A percentile compares a stretch with the other conserved stretches of the same genome.
Evolutionary conservation across 2,797 vertebrate genomes (phyloP).

Genomic region (Otolemur crassicaudatus): DNA sequence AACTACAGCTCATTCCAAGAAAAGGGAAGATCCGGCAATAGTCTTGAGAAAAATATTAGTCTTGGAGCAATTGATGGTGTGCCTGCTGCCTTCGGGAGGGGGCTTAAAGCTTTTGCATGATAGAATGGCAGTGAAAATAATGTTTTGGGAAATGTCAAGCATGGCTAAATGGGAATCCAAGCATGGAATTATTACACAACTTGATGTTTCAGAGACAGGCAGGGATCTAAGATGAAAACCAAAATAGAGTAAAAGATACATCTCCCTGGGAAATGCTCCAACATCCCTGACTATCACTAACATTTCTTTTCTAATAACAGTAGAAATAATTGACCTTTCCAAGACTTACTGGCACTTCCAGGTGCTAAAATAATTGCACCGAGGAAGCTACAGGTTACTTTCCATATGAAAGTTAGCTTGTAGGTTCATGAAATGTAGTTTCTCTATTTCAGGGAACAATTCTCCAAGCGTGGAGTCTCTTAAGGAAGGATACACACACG

Average conservation of each 20-base stretch:
- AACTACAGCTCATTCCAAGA: neutral
- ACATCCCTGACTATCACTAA: neutral
- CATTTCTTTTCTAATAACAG: neutral
- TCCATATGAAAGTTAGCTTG: neutral
- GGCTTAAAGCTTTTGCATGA: neutral
- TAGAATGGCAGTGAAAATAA: neutral
- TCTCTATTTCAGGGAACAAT: slow-evolving; percentile 1
- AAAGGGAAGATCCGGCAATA: neutral
- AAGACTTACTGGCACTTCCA: neutral
- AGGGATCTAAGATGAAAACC: neutral
- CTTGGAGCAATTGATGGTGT: neutral
- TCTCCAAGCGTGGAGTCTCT: neutral
- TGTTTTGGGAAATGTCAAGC: slow-evolving; percentile 6
- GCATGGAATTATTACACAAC: neutral
- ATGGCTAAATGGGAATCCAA: neutral
- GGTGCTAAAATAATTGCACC: neutral
- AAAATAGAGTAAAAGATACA: neutral
- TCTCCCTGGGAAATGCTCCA: neutral
- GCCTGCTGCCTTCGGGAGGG: neutral
- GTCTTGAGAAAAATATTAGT: slow-evolving; percentile 20
- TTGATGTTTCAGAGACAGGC: neutral
- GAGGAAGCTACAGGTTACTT: neutral
- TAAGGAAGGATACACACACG: neutral
- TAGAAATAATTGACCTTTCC: slow-evolving; percentile 30
- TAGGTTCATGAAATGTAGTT: neutral